Evolutionary conservation across 2,888 invertebrate genomes (phyloP).

Genomic region (Balanococcus diminutus): DNA sequence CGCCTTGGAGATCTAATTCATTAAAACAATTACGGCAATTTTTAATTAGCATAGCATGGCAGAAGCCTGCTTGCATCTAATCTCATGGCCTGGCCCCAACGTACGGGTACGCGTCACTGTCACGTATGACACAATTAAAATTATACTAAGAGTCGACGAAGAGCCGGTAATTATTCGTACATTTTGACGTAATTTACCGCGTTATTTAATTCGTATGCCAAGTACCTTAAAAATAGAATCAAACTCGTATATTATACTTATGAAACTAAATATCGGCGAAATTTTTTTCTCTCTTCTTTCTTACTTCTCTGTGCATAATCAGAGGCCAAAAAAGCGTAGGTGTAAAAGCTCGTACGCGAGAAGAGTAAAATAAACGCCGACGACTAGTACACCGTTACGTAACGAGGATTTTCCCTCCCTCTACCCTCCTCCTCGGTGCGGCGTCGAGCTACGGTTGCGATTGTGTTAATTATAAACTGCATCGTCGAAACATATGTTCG

Average conservation of each 20-base stretch:
- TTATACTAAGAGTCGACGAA: neutral
- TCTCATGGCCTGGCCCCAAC: neutral
- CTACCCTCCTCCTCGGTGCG: neutral
- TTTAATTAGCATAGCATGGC: neutral
- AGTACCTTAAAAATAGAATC: constrained; percentile 20
- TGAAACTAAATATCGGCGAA: constrained; percentile 18
- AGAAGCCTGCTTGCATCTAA: neutral
- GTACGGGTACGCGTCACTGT: neutral
- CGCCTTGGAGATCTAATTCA: neutral
- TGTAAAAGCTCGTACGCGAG: neutral
- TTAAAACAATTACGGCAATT: neutral
- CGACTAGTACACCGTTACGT: neutral
- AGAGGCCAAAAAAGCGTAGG: neutral
- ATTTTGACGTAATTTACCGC: constrained; percentile 27
- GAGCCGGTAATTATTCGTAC: constrained; percentile 18
- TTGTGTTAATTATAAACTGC: constrained; percentile 27
- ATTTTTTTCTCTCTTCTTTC: neutral
- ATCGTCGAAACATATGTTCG: constrained; percentile 21
- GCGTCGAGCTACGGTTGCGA: neutral
- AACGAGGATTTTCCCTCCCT: neutral
- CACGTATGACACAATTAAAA: neutral
- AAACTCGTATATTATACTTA: neutral
- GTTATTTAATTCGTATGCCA: constrained; percentile 23
- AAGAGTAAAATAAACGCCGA: neutral
- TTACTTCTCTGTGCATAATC: neutral